phyloP scores from a whole-genome alignment of 2,113 vertebrate species.

The Lates calcarifer region DNA sequence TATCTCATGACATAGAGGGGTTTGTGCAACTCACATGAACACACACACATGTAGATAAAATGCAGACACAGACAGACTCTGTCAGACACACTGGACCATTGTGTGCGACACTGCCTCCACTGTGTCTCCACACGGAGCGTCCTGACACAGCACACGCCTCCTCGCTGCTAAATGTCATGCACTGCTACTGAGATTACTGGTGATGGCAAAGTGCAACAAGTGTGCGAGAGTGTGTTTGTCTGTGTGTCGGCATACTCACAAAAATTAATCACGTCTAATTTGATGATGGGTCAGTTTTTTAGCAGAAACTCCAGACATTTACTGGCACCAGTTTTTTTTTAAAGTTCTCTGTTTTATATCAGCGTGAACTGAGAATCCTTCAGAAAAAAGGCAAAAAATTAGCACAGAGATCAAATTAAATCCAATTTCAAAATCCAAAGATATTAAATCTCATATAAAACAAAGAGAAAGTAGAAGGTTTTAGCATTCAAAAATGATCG shows the following conservation, averaged over 20 bases:
- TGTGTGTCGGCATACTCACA: neutral
- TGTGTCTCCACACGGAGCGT: conserved; percentile 53
- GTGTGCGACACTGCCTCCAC: conserved; percentile 61
- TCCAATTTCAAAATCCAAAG: neutral
- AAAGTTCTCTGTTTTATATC: neutral
- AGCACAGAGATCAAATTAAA: too few relatives aligned
- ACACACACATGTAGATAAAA: conserved; percentile 41
- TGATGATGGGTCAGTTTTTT: neutral
- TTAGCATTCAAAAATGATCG: neutral
- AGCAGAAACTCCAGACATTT: too few relatives aligned
- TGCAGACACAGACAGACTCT: conserved; percentile 23
- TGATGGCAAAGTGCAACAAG: conserved; percentile 6
- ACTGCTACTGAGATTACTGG: conserved; percentile 29
- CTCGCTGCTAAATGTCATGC: conserved; percentile 63
- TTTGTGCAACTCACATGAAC: conserved; percentile 33
- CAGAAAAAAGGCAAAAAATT: neutral
- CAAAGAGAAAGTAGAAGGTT: neutral
- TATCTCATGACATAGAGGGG: conserved; percentile 45
- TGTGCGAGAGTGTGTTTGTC: conserved; percentile 1
- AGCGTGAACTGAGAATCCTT: neutral
- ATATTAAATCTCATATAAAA: neutral
- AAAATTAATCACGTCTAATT: neutral
- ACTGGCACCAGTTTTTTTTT: neutral
- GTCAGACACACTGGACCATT: conserved; percentile 64
- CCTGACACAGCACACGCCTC: conserved; percentile 69